phyloP scores from a whole-genome alignment of 2,888 invertebrate species.

The Macrosiphum euphorbiae region DNA sequence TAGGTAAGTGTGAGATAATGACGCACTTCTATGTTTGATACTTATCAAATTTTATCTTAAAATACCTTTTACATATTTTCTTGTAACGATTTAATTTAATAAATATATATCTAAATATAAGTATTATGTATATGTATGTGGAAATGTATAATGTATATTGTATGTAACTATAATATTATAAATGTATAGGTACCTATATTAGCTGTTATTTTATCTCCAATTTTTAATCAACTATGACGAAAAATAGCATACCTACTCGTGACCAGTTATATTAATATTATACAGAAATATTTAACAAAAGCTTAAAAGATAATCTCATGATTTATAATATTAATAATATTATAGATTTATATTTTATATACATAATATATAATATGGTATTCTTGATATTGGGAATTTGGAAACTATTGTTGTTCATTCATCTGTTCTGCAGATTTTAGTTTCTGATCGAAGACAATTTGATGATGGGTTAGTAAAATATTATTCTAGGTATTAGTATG shows the following conservation, averaged over 20 bases:
- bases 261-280: neutral
- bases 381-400: neutral
- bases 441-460: neutral
- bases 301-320: neutral
- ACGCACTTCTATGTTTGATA: neutral
- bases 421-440: neutral
- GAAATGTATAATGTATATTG: neutral
- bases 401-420: neutral
- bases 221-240: neutral
- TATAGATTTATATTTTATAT: neutral
- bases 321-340: neutral
- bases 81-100: neutral
- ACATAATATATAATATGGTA: neutral
- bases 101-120: neutral
- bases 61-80: constrained; percentile 10
- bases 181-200: neutral
- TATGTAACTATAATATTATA: neutral
- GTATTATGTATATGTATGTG: neutral
- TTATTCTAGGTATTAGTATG: neutral
- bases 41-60: constrained; percentile 5
- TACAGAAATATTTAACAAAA: neutral
- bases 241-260: neutral
- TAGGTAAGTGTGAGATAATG: neutral
- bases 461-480: no score
- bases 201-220: neutral